Conservation (phyloP, 1,140 invertebrate genomes). For the Drosophila malerkotliana region DNA sequence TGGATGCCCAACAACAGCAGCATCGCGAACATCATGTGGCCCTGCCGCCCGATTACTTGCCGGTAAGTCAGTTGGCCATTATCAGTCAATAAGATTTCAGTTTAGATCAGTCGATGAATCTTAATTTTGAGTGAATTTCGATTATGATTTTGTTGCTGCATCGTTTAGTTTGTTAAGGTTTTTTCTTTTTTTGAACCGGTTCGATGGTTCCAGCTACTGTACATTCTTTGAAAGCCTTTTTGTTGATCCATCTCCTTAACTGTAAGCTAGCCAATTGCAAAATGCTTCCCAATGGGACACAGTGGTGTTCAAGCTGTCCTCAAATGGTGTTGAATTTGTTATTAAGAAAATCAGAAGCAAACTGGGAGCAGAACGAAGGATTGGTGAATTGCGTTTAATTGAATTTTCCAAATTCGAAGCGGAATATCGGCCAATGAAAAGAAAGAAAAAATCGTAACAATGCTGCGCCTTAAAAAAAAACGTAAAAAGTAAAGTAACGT, state of each 20-base stretch:
- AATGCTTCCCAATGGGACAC: constrained; percentile 58
- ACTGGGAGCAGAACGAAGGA: constrained; percentile 72
- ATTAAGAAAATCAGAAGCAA: constrained; percentile 59
- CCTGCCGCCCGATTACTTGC: constrained; percentile 78
- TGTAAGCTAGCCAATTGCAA: constrained; percentile 72
- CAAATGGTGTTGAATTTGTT: constrained; percentile 27
- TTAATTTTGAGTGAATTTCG: constrained; percentile 25
- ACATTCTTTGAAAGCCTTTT: constrained; percentile 47
- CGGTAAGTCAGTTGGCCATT: constrained; percentile 82
- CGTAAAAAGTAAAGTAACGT: constrained; percentile 11
- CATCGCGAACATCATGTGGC: constrained; percentile 81
- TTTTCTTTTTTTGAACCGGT: constrained; percentile 84
- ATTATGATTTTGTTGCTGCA: constrained; percentile 48
- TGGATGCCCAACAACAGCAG: constrained; percentile 80
- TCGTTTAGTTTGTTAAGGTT: constrained; percentile 83
- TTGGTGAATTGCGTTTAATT: constrained; percentile 54
- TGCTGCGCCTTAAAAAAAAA: constrained; percentile 42
- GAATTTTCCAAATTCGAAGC: constrained; percentile 50
- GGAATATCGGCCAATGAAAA: constrained; percentile 80
- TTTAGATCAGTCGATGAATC: not conserved
- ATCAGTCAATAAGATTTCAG: not conserved
- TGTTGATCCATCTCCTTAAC: constrained; percentile 20
- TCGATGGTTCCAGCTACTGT: constrained; percentile 82
- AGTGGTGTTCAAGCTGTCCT: constrained; percentile 28
- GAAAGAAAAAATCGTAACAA: constrained; percentile 84